These are phyloP conservation scores for Rana temporaria DNA, from an alignment of 2,113 vertebrate species.

Conservation along the genomic window DNA sequence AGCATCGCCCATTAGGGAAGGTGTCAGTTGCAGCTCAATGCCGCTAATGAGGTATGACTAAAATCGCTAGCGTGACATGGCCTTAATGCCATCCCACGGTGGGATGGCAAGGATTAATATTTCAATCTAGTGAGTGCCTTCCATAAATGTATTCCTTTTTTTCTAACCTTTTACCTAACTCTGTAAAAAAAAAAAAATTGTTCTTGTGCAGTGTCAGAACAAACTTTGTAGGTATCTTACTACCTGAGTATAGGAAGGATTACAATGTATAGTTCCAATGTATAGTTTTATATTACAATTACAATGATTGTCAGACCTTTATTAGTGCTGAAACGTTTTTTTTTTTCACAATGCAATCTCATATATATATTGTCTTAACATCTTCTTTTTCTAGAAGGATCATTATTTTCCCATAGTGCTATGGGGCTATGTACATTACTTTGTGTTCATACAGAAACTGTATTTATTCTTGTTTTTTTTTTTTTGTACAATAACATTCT, in stretches of 20 bases:
- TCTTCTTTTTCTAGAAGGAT: constrained; percentile 89
- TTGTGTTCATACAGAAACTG: constrained; percentile 93
- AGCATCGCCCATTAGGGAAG: no score
- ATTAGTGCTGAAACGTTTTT: constrained; percentile 37
- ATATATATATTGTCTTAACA: constrained; percentile 76
- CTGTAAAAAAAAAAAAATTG: no score
- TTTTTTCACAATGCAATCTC: constrained; percentile 50
- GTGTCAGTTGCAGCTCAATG: no score
- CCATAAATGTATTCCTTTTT: neutral
- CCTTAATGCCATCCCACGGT: no score
- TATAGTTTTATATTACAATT: constrained; percentile 10
- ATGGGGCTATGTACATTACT: constrained; percentile 89
- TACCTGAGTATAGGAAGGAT: neutral
- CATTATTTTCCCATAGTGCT: constrained; percentile 86
- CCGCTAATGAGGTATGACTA: no score
- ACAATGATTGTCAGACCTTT: constrained; percentile 39
- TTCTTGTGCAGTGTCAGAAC: neutral
- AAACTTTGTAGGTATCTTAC: constrained; percentile 56
- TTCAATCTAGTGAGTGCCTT: no score
- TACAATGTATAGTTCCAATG: constrained; percentile 11
- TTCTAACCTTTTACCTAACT: neutral
- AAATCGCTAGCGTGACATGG: no score
- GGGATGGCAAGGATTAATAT: no score
- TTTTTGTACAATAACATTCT: constrained; percentile 74
- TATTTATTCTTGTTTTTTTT: constrained; percentile 99